Percentiles rank a stretch among this genome's conserved stretches.
phyloP scores from a whole-genome alignment of 30 jellyfish, hydroid and myxozoan species.

The Aurelia aurita region DNA sequence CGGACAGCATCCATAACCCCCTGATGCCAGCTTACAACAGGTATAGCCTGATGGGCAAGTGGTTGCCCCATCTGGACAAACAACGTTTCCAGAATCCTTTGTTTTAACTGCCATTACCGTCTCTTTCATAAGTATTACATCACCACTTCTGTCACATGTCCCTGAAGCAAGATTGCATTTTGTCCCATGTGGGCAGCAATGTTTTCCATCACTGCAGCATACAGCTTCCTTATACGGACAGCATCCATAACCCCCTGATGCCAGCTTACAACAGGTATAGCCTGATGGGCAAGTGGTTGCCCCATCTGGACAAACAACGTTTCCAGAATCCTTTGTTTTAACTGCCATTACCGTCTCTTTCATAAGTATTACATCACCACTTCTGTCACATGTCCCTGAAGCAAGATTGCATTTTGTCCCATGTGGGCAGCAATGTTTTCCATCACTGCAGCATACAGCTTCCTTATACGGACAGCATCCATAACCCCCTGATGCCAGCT shows the following conservation, averaged over 20 bases:
- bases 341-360: neutral
- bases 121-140: too few species aligned
- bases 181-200: too few species aligned
- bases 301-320: slow-evolving; percentile 69
- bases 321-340: too few species aligned
- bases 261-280: slow-evolving; percentile 55
- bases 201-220: slow-evolving; percentile 63
- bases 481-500: too few species aligned
- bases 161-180: too few species aligned
- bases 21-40: slow-evolving; percentile 63
- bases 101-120: too few species aligned
- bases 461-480: too few species aligned
- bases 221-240: slow-evolving; percentile 68
- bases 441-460: too few species aligned
- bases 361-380: too few species aligned
- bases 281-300: slow-evolving; percentile 53
- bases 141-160: too few species aligned
- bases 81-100: slow-evolving; percentile 12
- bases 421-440: too few species aligned
- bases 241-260: slow-evolving; percentile 67
- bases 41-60: slow-evolving; percentile 62
- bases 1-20: slow-evolving; percentile 90
- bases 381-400: neutral
- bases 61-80: slow-evolving; percentile 56
- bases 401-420: slow-evolving; percentile 8